Conservation (phyloP, 2,797 vertebrate species). For the Phrynocephalus forsythii region DNA sequence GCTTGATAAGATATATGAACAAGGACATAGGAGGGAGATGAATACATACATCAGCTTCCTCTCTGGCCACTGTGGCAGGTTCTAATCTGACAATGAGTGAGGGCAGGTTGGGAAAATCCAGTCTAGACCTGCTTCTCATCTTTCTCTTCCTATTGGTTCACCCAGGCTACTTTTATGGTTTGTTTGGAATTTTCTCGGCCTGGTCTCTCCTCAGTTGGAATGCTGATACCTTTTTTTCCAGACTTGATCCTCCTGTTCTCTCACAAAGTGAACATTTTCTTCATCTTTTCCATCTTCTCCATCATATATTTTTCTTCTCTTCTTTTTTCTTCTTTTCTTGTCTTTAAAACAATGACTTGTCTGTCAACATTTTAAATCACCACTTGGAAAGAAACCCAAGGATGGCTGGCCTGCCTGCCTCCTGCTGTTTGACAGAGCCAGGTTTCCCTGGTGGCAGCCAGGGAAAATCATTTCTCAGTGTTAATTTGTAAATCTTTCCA, state of each 20-base stretch:
- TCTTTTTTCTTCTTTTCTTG: too few species aligned
- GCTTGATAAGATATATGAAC: neutral
- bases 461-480: slow-evolving; percentile 55
- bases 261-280: neutral
- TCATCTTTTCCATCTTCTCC: neutral
- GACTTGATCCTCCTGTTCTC: rapidly evolving
- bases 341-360: neutral
- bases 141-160: neutral
- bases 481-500: slow-evolving; percentile 75
- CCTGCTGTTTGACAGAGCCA: slow-evolving; percentile 23
- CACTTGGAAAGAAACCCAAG: slow-evolving; percentile 45
- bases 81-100: neutral
- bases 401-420: slow-evolving; percentile 1
- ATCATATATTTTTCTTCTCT: neutral
- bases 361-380: slow-evolving; percentile 17
- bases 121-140: neutral
- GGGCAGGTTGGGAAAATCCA: neutral
- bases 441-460: slow-evolving; percentile 65
- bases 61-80: neutral
- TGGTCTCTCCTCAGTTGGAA: neutral
- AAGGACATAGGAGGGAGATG: neutral
- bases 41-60: neutral
- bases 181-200: neutral
- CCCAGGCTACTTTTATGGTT: neutral
- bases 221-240: slow-evolving; percentile 1